These are phyloP conservation scores for Petrocephalus microphthalmus DNA, from an alignment of 2,113 vertebrate species.

Conservation along the genomic window DNA sequence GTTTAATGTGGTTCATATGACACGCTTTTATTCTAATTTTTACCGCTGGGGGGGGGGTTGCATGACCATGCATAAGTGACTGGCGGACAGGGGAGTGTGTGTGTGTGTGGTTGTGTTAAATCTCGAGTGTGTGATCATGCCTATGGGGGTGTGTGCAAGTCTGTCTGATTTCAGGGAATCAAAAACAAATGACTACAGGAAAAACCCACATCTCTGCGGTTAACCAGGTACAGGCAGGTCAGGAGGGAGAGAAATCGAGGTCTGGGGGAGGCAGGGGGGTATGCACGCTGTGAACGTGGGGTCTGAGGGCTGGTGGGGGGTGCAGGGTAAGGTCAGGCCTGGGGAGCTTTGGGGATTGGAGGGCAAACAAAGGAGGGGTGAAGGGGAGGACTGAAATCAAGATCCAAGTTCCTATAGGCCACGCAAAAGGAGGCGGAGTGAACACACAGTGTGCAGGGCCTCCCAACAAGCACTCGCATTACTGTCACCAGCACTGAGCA, in stretches of 20 bases:
- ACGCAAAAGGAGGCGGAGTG: not conserved
- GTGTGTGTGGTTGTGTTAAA: not conserved
- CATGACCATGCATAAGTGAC: slow-evolving; percentile 8
- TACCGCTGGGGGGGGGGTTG: not conserved
- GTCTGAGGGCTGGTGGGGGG: slow-evolving; percentile 38
- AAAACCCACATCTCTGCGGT: slow-evolving; percentile 69
- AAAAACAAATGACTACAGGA: slow-evolving; percentile 88
- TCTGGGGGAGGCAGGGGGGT: not conserved
- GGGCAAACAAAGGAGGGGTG: slow-evolving; percentile 61
- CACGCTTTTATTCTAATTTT: not conserved
- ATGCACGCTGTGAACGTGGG: slow-evolving; percentile 39
- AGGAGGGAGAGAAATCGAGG: slow-evolving; percentile 50
- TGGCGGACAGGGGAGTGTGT: not conserved
- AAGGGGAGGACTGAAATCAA: slow-evolving; percentile 34
- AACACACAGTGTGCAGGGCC: not conserved
- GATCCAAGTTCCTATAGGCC: not conserved
- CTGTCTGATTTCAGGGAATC: slow-evolving; percentile 93
- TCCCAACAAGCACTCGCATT: not conserved
- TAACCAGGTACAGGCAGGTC: slow-evolving; percentile 94
- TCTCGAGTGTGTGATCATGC: not conserved
- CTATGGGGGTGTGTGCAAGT: slow-evolving; percentile 56
- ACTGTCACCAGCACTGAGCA: not conserved
- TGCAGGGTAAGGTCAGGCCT: slow-evolving; percentile 41
- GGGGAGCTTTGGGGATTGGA: slow-evolving; percentile 32
- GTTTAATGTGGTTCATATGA: not conserved